phyloP scores from a whole-genome alignment of 2,888 invertebrate species.

The Spisula solida region DNA sequence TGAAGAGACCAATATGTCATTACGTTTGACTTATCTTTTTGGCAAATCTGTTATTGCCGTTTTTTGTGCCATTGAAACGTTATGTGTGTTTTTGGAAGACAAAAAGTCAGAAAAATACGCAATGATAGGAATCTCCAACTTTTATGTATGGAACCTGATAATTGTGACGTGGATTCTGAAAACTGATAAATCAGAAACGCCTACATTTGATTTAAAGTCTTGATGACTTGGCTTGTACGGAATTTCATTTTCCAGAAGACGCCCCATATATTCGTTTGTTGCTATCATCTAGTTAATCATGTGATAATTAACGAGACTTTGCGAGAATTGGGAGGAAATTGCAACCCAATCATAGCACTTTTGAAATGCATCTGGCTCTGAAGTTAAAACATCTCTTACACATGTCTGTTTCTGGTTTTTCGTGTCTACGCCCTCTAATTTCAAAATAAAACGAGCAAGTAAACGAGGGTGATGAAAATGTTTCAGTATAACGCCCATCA shows the following conservation, averaged over 20 bases:
- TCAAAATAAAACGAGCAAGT: not conserved
- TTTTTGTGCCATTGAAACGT: not conserved
- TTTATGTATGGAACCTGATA: conserved; percentile 1
- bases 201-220: not conserved
- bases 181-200: not conserved
- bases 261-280: conserved; percentile 16
- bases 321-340: conserved; percentile 11
- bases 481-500: not conserved
- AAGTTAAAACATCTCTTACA: not conserved
- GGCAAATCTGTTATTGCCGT: not conserved
- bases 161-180: not conserved
- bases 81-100: not conserved
- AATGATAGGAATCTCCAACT: not conserved
- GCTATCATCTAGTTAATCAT: not conserved
- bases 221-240: conserved; percentile 21
- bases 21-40: not conserved
- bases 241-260: conserved; percentile 8
- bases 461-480: not conserved
- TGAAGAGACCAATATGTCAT: not conserved
- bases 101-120: not conserved
- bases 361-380: conserved; percentile 19
- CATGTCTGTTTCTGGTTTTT: not conserved
- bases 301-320: conserved; percentile 21
- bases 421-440: not conserved
- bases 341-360: not conserved